phyloP scores from a whole-genome alignment of 2,113 vertebrate genomes.

The Coryphaenoides rupestris region DNA sequence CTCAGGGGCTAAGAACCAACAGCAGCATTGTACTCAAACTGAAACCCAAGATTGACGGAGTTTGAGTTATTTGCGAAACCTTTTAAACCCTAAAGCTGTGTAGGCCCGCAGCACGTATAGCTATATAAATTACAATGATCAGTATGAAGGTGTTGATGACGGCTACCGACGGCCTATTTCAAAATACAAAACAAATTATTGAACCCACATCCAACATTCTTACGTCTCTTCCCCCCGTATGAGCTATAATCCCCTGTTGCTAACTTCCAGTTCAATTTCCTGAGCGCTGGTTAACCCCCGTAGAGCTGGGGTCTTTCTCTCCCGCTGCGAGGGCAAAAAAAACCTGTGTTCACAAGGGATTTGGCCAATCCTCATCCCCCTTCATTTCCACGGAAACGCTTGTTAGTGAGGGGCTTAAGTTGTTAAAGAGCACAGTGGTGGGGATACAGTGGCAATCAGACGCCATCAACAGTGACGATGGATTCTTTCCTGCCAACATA shows the following conservation, averaged over 20 bases:
- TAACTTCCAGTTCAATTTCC: constrained; percentile 58
- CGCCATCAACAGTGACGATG: background rate
- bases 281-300: constrained; percentile 43
- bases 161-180: constrained; percentile 19
- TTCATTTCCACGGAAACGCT: constrained; percentile 52
- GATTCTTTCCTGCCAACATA: background rate
- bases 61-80: too few species aligned
- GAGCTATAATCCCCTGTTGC: constrained; percentile 36
- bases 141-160: background rate
- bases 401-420: constrained; percentile 42
- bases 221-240: constrained; percentile 23
- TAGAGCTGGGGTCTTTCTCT: constrained; percentile 43
- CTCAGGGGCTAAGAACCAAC: background rate
- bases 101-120: background rate
- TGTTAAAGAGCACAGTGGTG: constrained; percentile 31
- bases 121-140: background rate
- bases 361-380: constrained; percentile 31
- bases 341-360: constrained; percentile 38
- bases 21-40: background rate
- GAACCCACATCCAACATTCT: constrained; percentile 8
- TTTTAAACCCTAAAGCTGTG: background rate
- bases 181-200: constrained; percentile 40
- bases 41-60: background rate
- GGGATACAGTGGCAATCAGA: background rate
- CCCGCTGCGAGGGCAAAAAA: constrained; percentile 44